Percentiles rank a stretch among this genome's conserved stretches.
Conservation (phyloP, 2,797 vertebrate species). For the Limnodromus scolopaceus region DNA sequence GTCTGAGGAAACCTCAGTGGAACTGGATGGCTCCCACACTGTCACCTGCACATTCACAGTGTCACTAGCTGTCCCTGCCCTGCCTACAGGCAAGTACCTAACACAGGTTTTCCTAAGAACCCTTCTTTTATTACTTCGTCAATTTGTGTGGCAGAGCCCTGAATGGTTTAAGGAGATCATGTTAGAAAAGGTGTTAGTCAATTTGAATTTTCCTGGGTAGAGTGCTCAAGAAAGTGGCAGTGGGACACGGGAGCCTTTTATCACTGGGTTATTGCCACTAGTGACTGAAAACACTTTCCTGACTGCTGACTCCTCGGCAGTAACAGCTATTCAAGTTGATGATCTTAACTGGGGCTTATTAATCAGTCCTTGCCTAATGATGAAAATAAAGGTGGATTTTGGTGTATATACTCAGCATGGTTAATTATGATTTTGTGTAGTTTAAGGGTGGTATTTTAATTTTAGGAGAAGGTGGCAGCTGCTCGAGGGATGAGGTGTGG, state of each 20-base stretch:
- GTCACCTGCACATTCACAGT: slow-evolving; percentile 60
- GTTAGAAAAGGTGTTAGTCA: not conserved
- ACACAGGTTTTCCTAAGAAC: not conserved
- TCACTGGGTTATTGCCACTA: not conserved
- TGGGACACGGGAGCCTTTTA: not conserved
- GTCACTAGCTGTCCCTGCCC: slow-evolving; percentile 56
- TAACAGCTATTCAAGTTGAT: not conserved
- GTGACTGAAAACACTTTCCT: not conserved
- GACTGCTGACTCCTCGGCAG: not conserved
- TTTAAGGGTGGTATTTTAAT: not conserved
- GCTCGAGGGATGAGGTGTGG: not conserved
- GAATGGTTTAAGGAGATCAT: not conserved
- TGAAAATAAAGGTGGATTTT: not conserved
- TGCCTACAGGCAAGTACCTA: not conserved
- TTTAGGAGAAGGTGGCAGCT: not conserved
- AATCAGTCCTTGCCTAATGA: not conserved
- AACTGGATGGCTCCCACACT: not conserved
- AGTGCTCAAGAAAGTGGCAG: not conserved
- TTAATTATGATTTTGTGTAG: not conserved
- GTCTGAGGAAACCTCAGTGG: fast-evolving
- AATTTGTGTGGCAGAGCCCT: not conserved
- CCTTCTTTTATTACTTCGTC: not conserved
- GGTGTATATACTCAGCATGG: not conserved
- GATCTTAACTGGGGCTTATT: not conserved
- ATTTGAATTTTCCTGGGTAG: not conserved